phyloP scores from a whole-genome alignment of 2,113 vertebrate genomes.

The Brachionichthys hirsutus region DNA sequence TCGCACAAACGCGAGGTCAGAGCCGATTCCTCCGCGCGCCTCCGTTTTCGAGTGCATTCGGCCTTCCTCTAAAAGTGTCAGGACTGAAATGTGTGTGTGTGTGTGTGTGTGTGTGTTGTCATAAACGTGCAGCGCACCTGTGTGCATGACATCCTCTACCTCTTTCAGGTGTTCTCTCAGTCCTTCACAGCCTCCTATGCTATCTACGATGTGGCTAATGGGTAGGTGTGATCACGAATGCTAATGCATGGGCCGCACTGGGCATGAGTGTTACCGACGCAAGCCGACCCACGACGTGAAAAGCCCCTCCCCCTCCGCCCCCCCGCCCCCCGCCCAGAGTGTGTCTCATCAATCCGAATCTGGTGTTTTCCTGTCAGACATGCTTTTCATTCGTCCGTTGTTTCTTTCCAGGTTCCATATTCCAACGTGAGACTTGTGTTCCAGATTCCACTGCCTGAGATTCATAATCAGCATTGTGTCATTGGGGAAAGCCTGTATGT shows the following conservation, averaged over 20 bases:
- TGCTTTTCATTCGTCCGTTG: conserved; percentile 59
- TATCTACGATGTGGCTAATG: conserved; percentile 80
- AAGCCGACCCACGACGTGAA: conserved; percentile 52
- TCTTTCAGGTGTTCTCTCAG: conserved; percentile 82
- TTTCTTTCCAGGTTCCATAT: conserved; percentile 39
- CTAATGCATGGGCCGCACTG: conserved; percentile 78
- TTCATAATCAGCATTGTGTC: conserved; percentile 47
- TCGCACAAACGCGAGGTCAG: not conserved
- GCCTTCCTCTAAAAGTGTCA: conserved; percentile 33
- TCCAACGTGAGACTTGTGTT: conserved; percentile 33
- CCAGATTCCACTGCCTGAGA: conserved; percentile 58
- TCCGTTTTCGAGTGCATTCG: conserved; percentile 30
- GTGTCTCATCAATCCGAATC: conserved; percentile 53
- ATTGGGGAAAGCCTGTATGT: conserved; percentile 16
- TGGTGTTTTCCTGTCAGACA: conserved; percentile 57
- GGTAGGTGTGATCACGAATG: conserved; percentile 78
- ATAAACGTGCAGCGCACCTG: conserved; percentile 52
- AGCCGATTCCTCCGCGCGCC: conserved; percentile 5
- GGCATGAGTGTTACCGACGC: conserved; percentile 73
- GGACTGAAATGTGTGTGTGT: conserved; percentile 38
- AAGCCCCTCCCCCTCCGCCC: conserved; percentile 12
- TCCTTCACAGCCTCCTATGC: conserved; percentile 83
- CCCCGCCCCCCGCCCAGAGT: conserved; percentile 31
- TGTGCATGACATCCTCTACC: conserved; percentile 76
- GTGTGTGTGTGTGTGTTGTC: conserved; percentile 42